phyloP scores from a whole-genome alignment of 2,113 vertebrate genomes.

The Nanorana parkeri region DNA sequence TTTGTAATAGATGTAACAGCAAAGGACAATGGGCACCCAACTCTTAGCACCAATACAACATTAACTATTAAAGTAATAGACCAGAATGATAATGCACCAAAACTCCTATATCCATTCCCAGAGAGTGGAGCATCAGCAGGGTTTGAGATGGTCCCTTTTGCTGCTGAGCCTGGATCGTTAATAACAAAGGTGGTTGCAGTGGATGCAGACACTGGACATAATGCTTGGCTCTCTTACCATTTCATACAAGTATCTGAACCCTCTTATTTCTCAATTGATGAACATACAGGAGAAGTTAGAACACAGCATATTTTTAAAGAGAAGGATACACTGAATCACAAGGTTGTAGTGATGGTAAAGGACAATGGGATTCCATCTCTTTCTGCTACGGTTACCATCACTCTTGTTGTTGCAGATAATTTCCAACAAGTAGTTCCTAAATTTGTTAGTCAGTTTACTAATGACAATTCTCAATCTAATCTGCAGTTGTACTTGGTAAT shows the following conservation, averaged over 20 bases:
- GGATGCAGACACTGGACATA: conserved; percentile 79
- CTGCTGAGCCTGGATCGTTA: too few relatives aligned
- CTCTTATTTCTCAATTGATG: too few relatives aligned
- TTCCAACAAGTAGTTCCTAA: conserved; percentile 22
- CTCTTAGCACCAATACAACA: conserved; percentile 73
- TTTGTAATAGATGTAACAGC: conserved; percentile 67
- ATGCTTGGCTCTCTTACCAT: background rate
- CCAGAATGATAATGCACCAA: conserved; percentile 85
- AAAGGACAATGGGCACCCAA: conserved; percentile 63
- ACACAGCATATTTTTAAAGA: conserved; percentile 12
- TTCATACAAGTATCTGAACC: background rate
- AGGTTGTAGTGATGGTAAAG: too few relatives aligned
- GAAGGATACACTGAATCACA: conserved; percentile 14
- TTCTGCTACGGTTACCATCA: too few relatives aligned
- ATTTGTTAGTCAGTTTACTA: background rate
- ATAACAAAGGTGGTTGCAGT: too few relatives aligned
- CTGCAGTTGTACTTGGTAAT: conserved; percentile 22
- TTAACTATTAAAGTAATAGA: conserved; percentile 86
- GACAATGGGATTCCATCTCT: too few relatives aligned
- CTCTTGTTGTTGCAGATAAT: conserved; percentile 28
- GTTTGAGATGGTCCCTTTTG: too few relatives aligned
- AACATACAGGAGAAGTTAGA: background rate
- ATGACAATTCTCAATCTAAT: background rate
- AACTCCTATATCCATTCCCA: conserved; percentile 76
- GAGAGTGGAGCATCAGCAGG: conserved; percentile 73